These are phyloP conservation scores for Emys orbicularis DNA, from an alignment of 2,797 vertebrate species.

Conservation along the genomic window DNA sequence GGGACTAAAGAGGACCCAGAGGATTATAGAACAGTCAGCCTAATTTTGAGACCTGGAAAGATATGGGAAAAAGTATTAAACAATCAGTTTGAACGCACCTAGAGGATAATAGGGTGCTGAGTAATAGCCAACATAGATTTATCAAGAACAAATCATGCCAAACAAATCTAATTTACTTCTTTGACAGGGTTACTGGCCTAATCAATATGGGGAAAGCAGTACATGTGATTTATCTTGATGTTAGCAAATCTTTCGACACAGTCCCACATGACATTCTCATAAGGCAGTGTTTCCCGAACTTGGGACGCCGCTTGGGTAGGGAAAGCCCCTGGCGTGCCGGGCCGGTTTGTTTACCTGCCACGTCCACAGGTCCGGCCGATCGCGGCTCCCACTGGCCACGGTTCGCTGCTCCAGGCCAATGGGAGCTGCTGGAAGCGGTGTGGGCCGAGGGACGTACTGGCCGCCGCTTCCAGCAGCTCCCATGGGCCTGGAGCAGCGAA, in stretches of 20 bases:
- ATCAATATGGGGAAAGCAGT: neutral
- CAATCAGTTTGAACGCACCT: neutral
- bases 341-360: too few species aligned
- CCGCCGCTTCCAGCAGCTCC: too few species aligned
- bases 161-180: neutral
- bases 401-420: too few species aligned
- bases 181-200: neutral
- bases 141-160: neutral
- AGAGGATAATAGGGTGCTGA: neutral
- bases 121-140: neutral
- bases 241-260: neutral
- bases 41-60: neutral
- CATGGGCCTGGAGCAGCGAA: too few species aligned
- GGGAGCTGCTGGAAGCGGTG: too few species aligned
- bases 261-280: neutral
- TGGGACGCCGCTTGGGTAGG: too few species aligned
- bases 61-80: neutral
- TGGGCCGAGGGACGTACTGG: too few species aligned
- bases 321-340: too few species aligned
- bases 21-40: neutral
- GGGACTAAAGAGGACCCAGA: neutral
- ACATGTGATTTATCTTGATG: neutral
- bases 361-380: too few species aligned
- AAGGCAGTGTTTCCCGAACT: too few species aligned
- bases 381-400: too few species aligned